Evolutionary conservation across 2,113 vertebrate species (phyloP).

Genomic region (Axis porcinus): DNA sequence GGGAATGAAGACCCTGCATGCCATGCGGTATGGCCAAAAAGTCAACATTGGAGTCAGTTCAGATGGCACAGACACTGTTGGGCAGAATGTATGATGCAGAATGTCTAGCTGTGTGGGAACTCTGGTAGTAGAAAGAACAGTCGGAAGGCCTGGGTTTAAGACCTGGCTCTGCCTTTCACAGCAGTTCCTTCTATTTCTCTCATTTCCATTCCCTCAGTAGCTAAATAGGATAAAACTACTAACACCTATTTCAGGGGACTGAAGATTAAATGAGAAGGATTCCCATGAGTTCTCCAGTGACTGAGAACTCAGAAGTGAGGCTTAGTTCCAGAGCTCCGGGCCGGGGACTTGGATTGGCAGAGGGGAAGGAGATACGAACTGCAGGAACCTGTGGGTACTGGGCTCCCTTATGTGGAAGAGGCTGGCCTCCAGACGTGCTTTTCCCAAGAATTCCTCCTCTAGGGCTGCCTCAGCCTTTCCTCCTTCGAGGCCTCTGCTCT

Average conservation of each 20-base stretch:
- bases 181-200: background rate
- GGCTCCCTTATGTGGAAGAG: background rate
- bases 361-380: background rate
- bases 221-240: background rate
- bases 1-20: background rate
- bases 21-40: background rate
- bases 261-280: background rate
- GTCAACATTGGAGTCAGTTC: background rate
- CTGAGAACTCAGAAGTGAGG: background rate
- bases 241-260: background rate
- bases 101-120: background rate
- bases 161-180: background rate
- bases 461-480: background rate
- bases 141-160: background rate
- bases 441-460: background rate
- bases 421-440: background rate
- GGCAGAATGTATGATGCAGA: background rate
- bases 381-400: background rate
- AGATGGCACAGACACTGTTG: background rate
- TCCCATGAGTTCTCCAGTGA: background rate
- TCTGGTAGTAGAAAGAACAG: background rate
- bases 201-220: background rate
- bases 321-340: background rate
- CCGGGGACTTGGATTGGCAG: background rate
- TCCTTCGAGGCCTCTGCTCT: background rate